phyloP scores from a whole-genome alignment of 2,888 invertebrate genomes.

The Spodoptera exigua region DNA sequence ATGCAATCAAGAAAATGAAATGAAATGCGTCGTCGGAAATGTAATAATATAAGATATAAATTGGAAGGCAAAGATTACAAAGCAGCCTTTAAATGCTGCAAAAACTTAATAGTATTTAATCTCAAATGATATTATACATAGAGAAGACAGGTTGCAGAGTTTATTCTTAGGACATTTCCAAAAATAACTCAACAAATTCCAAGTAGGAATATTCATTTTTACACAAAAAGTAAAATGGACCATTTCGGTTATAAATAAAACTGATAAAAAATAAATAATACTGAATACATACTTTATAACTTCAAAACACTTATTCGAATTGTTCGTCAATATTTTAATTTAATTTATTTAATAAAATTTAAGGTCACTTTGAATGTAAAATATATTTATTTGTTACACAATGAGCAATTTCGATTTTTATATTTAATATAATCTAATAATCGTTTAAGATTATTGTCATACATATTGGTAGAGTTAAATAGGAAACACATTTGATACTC shows the following conservation, averaged over 20 bases:
- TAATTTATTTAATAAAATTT: constrained; percentile 53
- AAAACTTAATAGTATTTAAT: constrained; percentile 41
- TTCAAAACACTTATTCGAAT: constrained; percentile 42
- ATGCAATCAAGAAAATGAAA: constrained; percentile 67
- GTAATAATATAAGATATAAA: constrained; percentile 39
- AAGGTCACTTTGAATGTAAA: constrained; percentile 69
- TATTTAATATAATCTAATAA: constrained; percentile 46
- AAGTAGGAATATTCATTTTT: too few species aligned
- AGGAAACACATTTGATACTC: constrained; percentile 43
- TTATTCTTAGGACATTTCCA: too few species aligned
- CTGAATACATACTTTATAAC: constrained; percentile 49
- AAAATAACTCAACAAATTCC: too few species aligned
- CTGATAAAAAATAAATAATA: constrained; percentile 49
- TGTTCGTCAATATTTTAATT: constrained; percentile 47
- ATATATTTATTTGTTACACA: constrained; percentile 49
- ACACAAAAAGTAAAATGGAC: constrained; percentile 10
- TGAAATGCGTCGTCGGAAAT: constrained; percentile 73
- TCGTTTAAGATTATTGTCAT: constrained; percentile 56
- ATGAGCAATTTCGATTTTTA: constrained; percentile 68
- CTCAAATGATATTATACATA: constrained; percentile 34
- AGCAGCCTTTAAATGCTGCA: constrained; percentile 37
- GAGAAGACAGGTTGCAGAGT: constrained; percentile 16
- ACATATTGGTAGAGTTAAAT: constrained; percentile 32
- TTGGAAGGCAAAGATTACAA: constrained; percentile 45
- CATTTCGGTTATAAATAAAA: constrained; percentile 19